phyloP scores from a whole-genome alignment of 2,113 vertebrate species.

The Progne subis region DNA sequence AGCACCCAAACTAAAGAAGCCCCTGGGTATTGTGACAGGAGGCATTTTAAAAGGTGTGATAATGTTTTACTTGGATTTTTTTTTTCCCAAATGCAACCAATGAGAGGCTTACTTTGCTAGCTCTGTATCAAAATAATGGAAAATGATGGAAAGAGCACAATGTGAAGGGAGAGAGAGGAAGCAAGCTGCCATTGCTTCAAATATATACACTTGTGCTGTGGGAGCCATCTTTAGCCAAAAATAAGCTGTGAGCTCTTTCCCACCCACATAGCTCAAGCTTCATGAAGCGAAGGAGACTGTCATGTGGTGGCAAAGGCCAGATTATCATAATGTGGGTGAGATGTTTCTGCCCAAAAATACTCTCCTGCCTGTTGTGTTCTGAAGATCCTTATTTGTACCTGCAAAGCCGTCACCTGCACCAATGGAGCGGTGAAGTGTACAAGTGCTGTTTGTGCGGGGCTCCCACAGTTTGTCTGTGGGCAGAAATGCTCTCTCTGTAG shows the following conservation, averaged over 20 bases:
- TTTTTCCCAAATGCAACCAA: not conserved
- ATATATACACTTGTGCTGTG: not conserved
- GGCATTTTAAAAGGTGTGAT: not conserved
- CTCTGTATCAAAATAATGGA: not conserved
- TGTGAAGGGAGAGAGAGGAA: not conserved
- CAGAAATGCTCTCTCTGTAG: not conserved
- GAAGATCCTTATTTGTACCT: not conserved
- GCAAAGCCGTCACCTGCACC: not conserved
- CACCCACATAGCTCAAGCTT: conserved; percentile 11
- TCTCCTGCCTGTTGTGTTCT: not conserved
- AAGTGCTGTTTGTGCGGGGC: not conserved
- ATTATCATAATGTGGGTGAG: conserved; percentile 49
- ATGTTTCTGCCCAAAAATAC: conserved; percentile 8
- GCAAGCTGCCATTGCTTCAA: not conserved
- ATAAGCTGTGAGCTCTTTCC: not conserved
- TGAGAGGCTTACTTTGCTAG: not conserved
- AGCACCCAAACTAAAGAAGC: not conserved
- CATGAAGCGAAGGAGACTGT: not conserved
- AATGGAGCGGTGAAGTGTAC: not conserved
- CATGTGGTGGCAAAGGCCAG: conserved; percentile 24
- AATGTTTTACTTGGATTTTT: not conserved
- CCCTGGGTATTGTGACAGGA: not conserved
- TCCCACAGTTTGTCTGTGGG: not conserved
- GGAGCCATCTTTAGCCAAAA: not conserved
- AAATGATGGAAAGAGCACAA: not conserved